These are phyloP conservation scores for Florisuga fusca DNA, from an alignment of 2,797 vertebrate species.

Conservation along the genomic window DNA sequence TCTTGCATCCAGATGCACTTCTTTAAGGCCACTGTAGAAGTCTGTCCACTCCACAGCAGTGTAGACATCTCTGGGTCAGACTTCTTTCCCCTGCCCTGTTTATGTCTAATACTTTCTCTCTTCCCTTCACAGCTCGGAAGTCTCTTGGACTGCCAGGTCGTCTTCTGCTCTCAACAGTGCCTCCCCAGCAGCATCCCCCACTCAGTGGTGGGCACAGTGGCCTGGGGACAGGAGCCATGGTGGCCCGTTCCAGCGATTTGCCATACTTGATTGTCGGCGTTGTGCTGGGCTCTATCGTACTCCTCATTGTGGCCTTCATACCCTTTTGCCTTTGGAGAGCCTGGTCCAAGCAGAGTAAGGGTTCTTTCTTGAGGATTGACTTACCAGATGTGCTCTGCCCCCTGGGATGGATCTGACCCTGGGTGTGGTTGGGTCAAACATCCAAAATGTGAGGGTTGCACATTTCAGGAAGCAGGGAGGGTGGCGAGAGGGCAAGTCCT, in stretches of 20 bases:
- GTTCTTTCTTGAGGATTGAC: not conserved
- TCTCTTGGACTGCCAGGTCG: slow-evolving; percentile 80
- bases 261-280: slow-evolving; percentile 94
- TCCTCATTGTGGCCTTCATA: slow-evolving; percentile 95
- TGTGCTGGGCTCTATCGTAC: slow-evolving; percentile 91
- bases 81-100: not conserved
- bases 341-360: slow-evolving; percentile 97
- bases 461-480: not conserved
- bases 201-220: slow-evolving; percentile 74
- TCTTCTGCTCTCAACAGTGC: slow-evolving; percentile 76
- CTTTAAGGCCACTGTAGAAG: not conserved
- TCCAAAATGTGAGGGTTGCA: not conserved
- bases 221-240: slow-evolving; percentile 79
- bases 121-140: slow-evolving; percentile 77
- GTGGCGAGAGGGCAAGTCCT: not conserved
- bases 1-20: not conserved
- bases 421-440: not conserved
- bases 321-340: slow-evolving; percentile 97
- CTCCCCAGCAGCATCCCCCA: slow-evolving; percentile 72
- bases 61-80: not conserved
- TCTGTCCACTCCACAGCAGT: not conserved
- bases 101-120: not conserved
- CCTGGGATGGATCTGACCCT: not conserved
- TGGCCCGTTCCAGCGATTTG: slow-evolving; percentile 91
- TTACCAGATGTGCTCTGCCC: not conserved